Evolutionary conservation across 2,113 vertebrate genomes (phyloP), one percentile per base, ranked within the genome.

Genomic region (Myotis yumanensis): DNA sequence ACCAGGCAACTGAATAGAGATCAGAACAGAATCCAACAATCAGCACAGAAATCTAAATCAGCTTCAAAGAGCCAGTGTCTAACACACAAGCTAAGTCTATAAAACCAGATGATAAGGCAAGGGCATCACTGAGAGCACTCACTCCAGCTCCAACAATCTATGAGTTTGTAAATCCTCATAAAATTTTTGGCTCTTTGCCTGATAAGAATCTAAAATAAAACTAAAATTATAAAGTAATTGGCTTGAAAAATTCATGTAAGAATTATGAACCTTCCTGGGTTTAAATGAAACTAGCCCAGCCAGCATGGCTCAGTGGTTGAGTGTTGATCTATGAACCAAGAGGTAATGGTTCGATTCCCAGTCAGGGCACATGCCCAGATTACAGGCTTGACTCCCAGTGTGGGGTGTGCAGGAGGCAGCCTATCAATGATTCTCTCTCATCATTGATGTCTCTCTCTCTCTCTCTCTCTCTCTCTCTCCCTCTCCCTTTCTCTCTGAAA

Each of bases 171-270:
- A 92, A 71, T 66, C 64, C 64, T 94, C 40, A 43, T n/a, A 17
- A 91, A 82, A 64, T n/a, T 12, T 0, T 30, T 92, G 64, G 35
- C 2, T 52, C 35, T 52, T 37, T 71, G 71, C 23, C 43, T 69
- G 18, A 64, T 64, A 86, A 83, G 90, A 90, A 66, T 76, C 35
- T 87, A 69, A 43, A 71, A 85, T 32, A 83, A 43, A 54, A 6
- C 59, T n/a, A 69, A 77, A 80, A 84, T 81, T 73, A 73, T 28
- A 54, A 71, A 72, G 35, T 30, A 32, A 89, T 6, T 84, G 7
- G 11, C 51, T 80, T 95, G 46, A 94, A 94, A 94, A 91, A 57
- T 82, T 93, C 43, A 68, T 3, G 9, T 69, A 43, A 86, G 64
- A 94, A 91, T 66, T 57, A 79, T 43, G 32, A 75, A 79, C 0